A percentile compares a stretch with the other conserved stretches of the same genome.
Conservation (phyloP, 2,797 vertebrate species). For the Gymnothorax javanicus region DNA sequence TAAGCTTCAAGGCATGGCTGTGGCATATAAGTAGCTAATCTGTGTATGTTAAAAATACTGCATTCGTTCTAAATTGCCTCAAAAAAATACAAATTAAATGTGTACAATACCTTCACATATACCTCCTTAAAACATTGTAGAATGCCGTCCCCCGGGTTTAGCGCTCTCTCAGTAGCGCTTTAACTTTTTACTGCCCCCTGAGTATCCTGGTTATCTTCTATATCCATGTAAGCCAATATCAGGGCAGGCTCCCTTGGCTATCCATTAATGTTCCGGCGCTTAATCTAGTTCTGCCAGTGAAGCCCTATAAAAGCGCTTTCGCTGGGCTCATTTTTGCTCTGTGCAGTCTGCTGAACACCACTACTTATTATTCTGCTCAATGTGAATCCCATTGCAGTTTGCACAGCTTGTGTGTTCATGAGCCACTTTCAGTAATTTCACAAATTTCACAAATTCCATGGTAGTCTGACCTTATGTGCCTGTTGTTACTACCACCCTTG, state of each 20-base stretch:
- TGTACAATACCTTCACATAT: too few relatives aligned
- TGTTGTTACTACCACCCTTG: background rate
- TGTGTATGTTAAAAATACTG: too few relatives aligned
- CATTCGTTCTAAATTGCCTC: too few relatives aligned
- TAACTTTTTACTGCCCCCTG: too few relatives aligned
- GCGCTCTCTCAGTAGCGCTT: too few relatives aligned
- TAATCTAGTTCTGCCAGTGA: background rate
- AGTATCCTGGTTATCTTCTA: background rate
- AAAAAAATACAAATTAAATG: too few relatives aligned
- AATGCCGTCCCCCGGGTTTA: too few relatives aligned
- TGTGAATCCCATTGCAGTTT: slow-evolving; percentile 6
- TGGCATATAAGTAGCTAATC: too few relatives aligned
- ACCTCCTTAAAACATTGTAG: too few relatives aligned
- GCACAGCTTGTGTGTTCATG: background rate
- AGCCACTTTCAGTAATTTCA: background rate
- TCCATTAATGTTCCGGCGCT: background rate
- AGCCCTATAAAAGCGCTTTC: background rate
- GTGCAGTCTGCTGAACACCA: background rate
- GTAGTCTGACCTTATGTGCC: background rate
- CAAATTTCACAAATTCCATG: background rate
- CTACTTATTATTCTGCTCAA: background rate
- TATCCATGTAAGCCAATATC: background rate
- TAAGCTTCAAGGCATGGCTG: too few relatives aligned
- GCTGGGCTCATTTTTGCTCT: background rate
- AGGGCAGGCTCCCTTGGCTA: too few relatives aligned